A percentile compares a stretch with the other conserved stretches of the same genome.
Evolutionary conservation across 2,113 vertebrate species (phyloP).

Genomic region (Oenanthe melanoleuca): DNA sequence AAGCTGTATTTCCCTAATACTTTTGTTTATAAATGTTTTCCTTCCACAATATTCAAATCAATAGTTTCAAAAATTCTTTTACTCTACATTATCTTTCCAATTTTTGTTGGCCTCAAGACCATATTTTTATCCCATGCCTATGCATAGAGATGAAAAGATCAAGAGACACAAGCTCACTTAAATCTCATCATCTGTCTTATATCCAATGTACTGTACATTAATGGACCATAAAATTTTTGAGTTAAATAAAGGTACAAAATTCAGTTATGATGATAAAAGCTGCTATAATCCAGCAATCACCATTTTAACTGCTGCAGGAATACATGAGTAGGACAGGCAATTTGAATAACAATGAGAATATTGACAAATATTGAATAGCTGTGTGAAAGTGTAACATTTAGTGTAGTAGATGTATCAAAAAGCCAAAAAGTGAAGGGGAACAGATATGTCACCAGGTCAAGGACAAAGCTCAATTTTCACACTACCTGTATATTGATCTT

Average conservation of each 20-base stretch:
- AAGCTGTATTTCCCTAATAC: neutral
- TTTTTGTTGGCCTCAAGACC: neutral
- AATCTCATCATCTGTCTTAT: conserved; percentile 12
- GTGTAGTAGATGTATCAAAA: neutral
- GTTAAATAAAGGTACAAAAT: conserved; percentile 18
- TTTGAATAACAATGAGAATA: neutral
- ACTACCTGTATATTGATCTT: neutral
- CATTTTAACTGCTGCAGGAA: conserved; percentile 7
- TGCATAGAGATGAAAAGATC: conserved; percentile 11
- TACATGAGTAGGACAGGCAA: neutral
- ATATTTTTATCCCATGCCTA: neutral
- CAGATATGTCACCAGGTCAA: neutral
- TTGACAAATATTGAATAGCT: conserved; percentile 1
- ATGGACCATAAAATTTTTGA: neutral
- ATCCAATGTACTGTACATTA: neutral
- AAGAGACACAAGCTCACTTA: neutral
- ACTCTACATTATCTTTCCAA: neutral
- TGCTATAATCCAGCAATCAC: neutral
- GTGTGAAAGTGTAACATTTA: neutral
- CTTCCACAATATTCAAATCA: neutral
- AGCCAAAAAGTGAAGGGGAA: neutral
- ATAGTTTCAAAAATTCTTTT: neutral
- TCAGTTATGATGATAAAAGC: neutral
- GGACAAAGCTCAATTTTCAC: neutral
- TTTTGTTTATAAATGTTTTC: neutral